These are phyloP conservation scores for Aporrectodea caliginosa DNA, from an alignment of 1,140 invertebrate genomes.

Conservation along the genomic window DNA sequence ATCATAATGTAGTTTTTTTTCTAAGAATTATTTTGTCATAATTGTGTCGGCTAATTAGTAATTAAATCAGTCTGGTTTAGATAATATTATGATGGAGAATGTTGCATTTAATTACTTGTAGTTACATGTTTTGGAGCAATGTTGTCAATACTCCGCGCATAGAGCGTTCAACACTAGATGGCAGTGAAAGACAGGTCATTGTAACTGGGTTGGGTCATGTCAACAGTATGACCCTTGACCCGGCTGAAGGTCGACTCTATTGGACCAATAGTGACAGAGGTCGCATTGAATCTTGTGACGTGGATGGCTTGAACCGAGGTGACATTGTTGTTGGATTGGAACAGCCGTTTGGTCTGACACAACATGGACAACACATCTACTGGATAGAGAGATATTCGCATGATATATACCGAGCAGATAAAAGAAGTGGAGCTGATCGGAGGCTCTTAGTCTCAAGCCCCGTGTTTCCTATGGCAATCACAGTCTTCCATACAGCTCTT, in stretches of 20 bases:
- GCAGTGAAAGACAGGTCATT: neutral
- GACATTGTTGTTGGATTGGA: neutral
- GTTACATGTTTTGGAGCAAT: conserved; percentile 19
- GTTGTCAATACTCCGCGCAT: neutral
- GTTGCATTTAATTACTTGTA: no score
- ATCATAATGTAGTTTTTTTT: no score
- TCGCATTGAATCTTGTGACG: neutral
- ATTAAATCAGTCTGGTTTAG: no score
- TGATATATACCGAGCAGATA: conserved; percentile 49
- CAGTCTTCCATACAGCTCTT: neutral
- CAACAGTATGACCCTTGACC: conserved; percentile 16
- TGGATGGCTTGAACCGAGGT: neutral
- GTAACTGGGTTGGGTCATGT: conserved; percentile 12
- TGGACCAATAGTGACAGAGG: conserved; percentile 12
- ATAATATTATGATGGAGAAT: no score
- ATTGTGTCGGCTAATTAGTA: no score
- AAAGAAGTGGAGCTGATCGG: conserved; percentile 38
- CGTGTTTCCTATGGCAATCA: neutral
- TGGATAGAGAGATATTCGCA: neutral
- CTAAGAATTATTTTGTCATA: no score
- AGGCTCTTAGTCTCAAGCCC: neutral
- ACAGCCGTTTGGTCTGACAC: neutral
- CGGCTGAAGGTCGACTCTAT: neutral
- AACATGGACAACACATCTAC: neutral
- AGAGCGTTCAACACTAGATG: conserved; percentile 17